Percentiles rank a stretch among this genome's conserved stretches.
phyloP scores from a whole-genome alignment of 2,113 vertebrate genomes.

The Tonatia bakeri region DNA sequence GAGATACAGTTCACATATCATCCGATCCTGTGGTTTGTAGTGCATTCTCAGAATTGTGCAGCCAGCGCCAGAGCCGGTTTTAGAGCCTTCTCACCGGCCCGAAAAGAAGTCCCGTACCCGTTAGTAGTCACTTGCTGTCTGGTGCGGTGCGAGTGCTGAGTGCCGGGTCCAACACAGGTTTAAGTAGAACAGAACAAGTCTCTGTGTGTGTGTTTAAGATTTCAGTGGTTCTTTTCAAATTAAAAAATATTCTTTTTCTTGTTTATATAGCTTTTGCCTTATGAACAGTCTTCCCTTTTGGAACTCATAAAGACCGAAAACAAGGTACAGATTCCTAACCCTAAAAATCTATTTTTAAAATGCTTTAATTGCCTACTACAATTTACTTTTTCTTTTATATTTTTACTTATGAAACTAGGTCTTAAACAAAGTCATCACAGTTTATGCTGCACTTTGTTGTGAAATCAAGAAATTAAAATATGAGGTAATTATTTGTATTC shows the following conservation, averaged over 20 bases:
- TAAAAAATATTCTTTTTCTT: slow-evolving; percentile 44
- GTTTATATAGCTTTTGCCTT: slow-evolving; percentile 90
- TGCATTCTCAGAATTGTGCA: not conserved
- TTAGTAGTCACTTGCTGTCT: not conserved
- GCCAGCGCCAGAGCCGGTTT: not conserved
- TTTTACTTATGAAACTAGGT: slow-evolving; percentile 81
- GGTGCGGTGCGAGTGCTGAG: not conserved
- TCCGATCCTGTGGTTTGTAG: not conserved
- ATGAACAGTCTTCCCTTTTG: slow-evolving; percentile 94
- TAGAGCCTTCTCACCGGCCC: not conserved
- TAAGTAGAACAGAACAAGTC: not conserved
- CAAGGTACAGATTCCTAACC: slow-evolving; percentile 85
- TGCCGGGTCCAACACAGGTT: not conserved
- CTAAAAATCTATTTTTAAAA: not conserved
- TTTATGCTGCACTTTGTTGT: slow-evolving; percentile 97
- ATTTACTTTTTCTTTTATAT: slow-evolving; percentile 46
- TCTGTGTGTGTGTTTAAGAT: slow-evolving; percentile 31
- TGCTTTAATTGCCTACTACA: not conserved
- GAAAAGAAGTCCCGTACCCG: not conserved
- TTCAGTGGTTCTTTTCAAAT: not conserved
- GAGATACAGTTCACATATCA: not conserved
- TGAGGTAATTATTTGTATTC: slow-evolving; percentile 85
- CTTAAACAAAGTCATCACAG: slow-evolving; percentile 98
- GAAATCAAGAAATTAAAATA: slow-evolving; percentile 98
- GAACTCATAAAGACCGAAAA: slow-evolving; percentile 99